phyloP scores from a whole-genome alignment of 2,888 invertebrate species.

The Digitonthophagus gazella region DNA sequence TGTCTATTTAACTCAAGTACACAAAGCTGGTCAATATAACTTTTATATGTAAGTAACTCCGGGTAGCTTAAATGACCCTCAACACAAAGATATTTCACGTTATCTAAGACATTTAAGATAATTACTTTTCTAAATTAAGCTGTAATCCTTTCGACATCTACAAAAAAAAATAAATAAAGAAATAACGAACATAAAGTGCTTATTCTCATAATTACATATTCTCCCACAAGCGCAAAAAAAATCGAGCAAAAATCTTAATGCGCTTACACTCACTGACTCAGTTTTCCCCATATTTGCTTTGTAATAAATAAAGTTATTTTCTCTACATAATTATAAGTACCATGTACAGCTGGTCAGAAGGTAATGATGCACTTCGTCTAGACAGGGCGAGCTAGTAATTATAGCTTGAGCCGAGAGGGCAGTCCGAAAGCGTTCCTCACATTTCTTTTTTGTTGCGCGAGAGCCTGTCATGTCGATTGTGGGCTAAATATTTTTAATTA shows the following conservation, averaged over 20 bases:
- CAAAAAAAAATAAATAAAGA: too few relatives aligned
- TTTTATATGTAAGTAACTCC: not conserved
- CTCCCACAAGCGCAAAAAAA: not conserved
- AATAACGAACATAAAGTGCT: too few relatives aligned
- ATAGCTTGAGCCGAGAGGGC: not conserved
- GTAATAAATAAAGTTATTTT: not conserved
- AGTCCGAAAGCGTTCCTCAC: too few relatives aligned
- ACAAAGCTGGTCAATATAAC: not conserved
- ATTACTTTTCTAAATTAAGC: too few relatives aligned
- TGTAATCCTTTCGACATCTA: too few relatives aligned
- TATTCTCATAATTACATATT: not conserved
- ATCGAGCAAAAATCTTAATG: not conserved
- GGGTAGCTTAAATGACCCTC: too few relatives aligned
- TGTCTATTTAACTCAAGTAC: not conserved
- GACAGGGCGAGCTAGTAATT: not conserved
- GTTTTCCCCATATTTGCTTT: not conserved
- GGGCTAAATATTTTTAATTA: not conserved
- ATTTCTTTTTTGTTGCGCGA: not conserved
- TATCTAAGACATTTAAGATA: too few relatives aligned
- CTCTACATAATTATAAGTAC: not conserved
- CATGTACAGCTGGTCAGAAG: not conserved
- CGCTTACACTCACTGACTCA: not conserved
- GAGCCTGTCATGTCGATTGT: not conserved
- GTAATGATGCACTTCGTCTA: not conserved
- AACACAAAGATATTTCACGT: too few relatives aligned